Evolutionary conservation across 1,140 invertebrate genomes (phyloP).

Genomic region (Nilaparvata lugens): DNA sequence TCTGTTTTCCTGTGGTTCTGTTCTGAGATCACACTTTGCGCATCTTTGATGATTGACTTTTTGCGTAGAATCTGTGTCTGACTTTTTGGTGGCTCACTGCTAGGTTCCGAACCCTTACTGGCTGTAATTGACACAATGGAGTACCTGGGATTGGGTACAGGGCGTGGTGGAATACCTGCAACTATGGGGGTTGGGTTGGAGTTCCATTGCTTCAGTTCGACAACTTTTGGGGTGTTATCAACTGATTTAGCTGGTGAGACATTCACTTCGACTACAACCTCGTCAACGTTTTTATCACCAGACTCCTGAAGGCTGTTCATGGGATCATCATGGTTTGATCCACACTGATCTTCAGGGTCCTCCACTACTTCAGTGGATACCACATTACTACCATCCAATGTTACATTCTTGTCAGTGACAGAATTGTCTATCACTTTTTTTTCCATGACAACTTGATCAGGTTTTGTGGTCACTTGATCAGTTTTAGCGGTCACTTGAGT

Average conservation of each 20-base stretch:
- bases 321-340: too few relatives aligned
- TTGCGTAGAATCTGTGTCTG: not conserved
- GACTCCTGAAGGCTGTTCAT: not conserved
- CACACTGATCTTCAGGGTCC: too few relatives aligned
- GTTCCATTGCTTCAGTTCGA: not conserved
- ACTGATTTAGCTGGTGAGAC: not conserved
- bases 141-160: conserved; percentile 11
- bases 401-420: too few relatives aligned
- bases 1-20: not conserved
- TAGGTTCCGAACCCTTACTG: not conserved
- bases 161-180: not conserved
- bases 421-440: too few relatives aligned
- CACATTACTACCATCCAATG: too few relatives aligned
- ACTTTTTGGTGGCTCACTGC: not conserved
- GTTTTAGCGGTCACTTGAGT: too few relatives aligned
- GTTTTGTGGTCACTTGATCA: too few relatives aligned
- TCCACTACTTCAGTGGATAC: too few relatives aligned
- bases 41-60: not conserved
- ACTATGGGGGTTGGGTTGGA: not conserved
- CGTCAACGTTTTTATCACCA: not conserved
- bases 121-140: conserved; percentile 14
- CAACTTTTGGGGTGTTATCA: not conserved
- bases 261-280: not conserved
- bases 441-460: too few relatives aligned
- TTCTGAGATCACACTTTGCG: not conserved